phyloP scores from a whole-genome alignment of 2,797 vertebrate genomes.

The Hemitrygon akajei region DNA sequence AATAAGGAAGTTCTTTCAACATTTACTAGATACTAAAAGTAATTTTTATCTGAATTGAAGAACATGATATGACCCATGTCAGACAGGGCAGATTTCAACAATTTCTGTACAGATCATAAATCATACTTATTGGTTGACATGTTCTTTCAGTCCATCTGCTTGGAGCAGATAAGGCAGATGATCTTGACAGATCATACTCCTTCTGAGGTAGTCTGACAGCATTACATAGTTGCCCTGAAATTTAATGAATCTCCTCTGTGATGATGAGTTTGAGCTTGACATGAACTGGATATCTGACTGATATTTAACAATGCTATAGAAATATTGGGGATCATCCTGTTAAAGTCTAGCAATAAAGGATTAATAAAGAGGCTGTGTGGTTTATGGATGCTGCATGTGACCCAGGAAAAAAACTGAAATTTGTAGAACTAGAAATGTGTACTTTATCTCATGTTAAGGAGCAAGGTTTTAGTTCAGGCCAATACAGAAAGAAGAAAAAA shows the following conservation, averaged over 20 bases:
- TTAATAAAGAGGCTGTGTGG: not conserved
- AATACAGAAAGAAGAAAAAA: not conserved
- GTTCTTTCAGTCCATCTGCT: conserved; percentile 18
- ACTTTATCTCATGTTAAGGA: not conserved
- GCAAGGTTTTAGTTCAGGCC: not conserved
- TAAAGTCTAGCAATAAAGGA: not conserved
- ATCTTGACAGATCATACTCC: conserved; percentile 33
- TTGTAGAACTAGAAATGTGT: not conserved
- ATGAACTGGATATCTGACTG: not conserved
- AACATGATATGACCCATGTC: conserved; percentile 1
- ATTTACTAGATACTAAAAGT: not conserved
- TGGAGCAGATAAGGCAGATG: conserved; percentile 17
- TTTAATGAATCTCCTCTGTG: conserved; percentile 14
- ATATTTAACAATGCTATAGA: conserved; percentile 14
- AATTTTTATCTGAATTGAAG: conserved; percentile 22
- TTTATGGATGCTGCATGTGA: not conserved
- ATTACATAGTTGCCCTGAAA: conserved; percentile 9
- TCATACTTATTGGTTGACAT: conserved; percentile 9
- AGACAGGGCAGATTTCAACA: conserved; percentile 2
- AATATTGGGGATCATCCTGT: not conserved
- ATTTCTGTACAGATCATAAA: conserved; percentile 22
- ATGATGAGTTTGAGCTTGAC: conserved; percentile 18
- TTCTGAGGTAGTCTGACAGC: conserved; percentile 17
- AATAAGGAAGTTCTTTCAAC: not conserved
- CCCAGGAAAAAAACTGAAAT: not conserved